These are phyloP conservation scores for Geophilus truncorum DNA, from an alignment of 2,888 invertebrate species.

Conservation along the genomic window DNA sequence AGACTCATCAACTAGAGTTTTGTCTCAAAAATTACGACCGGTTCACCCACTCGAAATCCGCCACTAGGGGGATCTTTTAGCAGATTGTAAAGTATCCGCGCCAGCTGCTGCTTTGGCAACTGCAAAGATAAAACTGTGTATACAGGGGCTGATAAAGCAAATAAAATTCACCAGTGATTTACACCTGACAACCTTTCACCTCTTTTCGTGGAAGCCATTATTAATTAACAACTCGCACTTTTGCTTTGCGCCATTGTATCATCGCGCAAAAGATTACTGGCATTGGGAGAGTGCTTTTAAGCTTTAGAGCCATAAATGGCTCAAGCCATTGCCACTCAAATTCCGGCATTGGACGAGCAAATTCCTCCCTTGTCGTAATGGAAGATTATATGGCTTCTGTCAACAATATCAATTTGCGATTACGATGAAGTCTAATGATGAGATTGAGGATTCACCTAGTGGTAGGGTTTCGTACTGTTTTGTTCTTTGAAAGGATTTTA, in stretches of 20 bases:
- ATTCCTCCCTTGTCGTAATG: neutral
- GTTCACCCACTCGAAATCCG: neutral
- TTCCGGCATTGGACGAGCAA: neutral
- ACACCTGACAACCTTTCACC: slow-evolving; percentile 27
- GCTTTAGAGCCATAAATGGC: neutral
- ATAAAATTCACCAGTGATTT: neutral
- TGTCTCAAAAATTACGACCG: neutral
- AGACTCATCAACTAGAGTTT: neutral
- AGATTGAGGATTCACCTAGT: neutral
- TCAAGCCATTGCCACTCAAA: slow-evolving; percentile 1
- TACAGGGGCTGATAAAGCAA: neutral
- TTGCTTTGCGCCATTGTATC: neutral
- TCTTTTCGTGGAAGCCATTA: slow-evolving; percentile 15
- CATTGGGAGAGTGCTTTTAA: neutral
- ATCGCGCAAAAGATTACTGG: neutral
- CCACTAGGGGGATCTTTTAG: slow-evolving; percentile 23
- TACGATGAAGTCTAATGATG: neutral
- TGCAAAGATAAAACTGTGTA: slow-evolving; percentile 8
- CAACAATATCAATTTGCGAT: slow-evolving; percentile 25
- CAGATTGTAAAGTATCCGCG: slow-evolving; percentile 21
- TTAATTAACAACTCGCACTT: slow-evolving; percentile 6
- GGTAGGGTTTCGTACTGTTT: neutral
- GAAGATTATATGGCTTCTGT: slow-evolving; percentile 13
- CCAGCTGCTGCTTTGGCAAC: neutral
- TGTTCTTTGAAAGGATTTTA: no score